phyloP scores from a whole-genome alignment of 2,888 invertebrate species.

The Autographa pulchrina region DNA sequence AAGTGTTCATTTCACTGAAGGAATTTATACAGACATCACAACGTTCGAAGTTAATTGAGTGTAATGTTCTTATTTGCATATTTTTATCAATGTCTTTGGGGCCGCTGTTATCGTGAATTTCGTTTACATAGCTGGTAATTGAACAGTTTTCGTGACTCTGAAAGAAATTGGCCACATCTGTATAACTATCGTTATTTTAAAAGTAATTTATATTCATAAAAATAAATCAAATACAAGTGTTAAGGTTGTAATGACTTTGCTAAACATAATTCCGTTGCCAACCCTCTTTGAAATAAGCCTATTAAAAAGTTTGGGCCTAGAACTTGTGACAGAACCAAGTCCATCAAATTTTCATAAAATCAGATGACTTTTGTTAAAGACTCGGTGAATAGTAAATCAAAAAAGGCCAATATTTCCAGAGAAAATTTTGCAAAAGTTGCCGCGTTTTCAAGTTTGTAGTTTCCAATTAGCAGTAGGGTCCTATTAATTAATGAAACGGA shows the following conservation, averaged over 20 bases:
- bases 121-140: conserved; percentile 32
- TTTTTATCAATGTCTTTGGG: conserved; percentile 49
- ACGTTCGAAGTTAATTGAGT: conserved; percentile 60
- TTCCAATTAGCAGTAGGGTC: not conserved
- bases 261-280: conserved; percentile 27
- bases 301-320: conserved; percentile 46
- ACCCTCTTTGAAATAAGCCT: conserved; percentile 36
- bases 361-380: conserved; percentile 17
- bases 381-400: not conserved
- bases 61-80: conserved; percentile 63
- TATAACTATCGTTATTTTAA: conserved; percentile 1
- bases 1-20: conserved; percentile 57
- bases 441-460: not conserved
- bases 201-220: conserved; percentile 12
- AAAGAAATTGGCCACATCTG: conserved; percentile 2
- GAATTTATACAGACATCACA: conserved; percentile 50
- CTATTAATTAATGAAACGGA: not conserved
- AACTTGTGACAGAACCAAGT: conserved; percentile 21
- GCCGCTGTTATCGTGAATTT: conserved; percentile 30
- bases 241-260: conserved; percentile 20
- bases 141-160: conserved; percentile 14
- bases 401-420: conserved; percentile 9
- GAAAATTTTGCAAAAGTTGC: not conserved
- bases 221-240: conserved; percentile 30
- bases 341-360: conserved; percentile 34